These are phyloP conservation scores for Pseudoatta argentina DNA, from an alignment of 1,140 invertebrate species.

Conservation along the genomic window DNA sequence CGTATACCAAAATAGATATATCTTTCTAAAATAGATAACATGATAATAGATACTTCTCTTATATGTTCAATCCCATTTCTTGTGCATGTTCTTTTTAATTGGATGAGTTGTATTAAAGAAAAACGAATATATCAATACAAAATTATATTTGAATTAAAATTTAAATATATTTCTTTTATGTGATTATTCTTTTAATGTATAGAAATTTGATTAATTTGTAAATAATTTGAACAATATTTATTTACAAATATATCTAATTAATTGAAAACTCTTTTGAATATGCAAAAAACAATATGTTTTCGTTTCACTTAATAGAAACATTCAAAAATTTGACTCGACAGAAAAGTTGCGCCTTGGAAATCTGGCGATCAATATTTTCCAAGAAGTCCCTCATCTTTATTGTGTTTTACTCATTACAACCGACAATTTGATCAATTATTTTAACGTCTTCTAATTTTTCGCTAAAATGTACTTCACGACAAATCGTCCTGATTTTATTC, in stretches of 20 bases:
- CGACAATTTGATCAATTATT: not conserved
- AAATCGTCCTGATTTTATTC: not conserved
- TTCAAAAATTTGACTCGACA: not conserved
- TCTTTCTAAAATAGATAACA: not conserved
- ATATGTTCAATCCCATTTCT: not conserved
- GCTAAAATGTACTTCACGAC: not conserved
- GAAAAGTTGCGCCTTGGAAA: not conserved
- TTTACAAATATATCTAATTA: not conserved
- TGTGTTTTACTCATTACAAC: not conserved
- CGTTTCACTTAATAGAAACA: not conserved
- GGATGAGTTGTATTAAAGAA: not conserved
- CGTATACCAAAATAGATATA: not conserved
- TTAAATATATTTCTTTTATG: not conserved
- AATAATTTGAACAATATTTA: not conserved
- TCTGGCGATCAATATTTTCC: not conserved
- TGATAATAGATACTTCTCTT: not conserved
- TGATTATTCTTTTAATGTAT: conserved; percentile 2
- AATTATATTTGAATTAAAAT: not conserved
- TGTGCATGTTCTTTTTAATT: not conserved
- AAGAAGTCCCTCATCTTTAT: not conserved
- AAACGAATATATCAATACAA: not conserved
- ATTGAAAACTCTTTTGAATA: not conserved
- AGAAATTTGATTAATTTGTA: not conserved
- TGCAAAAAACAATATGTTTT: not conserved
- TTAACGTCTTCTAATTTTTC: not conserved